These are phyloP conservation scores for Oncopodura yosiiana DNA, from an alignment of 1,140 invertebrate species.

Conservation along the genomic window DNA sequence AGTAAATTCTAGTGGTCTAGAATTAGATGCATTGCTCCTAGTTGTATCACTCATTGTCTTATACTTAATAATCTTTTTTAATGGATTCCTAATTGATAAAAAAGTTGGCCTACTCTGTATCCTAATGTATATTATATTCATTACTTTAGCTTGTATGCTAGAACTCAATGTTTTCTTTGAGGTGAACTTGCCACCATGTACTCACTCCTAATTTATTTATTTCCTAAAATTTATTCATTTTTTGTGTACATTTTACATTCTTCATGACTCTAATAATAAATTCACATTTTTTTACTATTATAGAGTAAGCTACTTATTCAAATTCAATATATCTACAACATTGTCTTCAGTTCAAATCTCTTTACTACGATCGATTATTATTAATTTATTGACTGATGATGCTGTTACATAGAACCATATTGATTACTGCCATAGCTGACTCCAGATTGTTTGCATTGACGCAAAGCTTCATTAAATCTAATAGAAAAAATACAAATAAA, in stretches of 20 bases:
- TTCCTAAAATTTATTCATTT: not conserved
- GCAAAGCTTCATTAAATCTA: constrained; percentile 84
- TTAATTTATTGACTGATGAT: no score
- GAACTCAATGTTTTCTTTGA: constrained; percentile 48
- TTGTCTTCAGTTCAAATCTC: no score
- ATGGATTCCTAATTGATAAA: constrained; percentile 37
- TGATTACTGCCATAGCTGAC: not conserved
- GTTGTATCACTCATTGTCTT: constrained; percentile 37
- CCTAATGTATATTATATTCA: constrained; percentile 51
- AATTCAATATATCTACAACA: no score
- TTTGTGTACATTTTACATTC: not conserved
- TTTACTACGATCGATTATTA: no score
- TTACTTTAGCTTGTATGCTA: constrained; percentile 51
- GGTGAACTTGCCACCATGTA: constrained; percentile 43
- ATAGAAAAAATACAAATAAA: no score
- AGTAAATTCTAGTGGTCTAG: constrained; percentile 47
- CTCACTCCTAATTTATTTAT: not conserved
- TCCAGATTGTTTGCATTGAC: constrained; percentile 55
- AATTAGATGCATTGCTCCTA: constrained; percentile 38
- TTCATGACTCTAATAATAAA: not conserved
- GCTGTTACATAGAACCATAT: no score
- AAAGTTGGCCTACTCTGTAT: constrained; percentile 49
- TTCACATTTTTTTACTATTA: not conserved
- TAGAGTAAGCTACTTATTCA: no score
- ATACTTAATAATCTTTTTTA: constrained; percentile 35